Evolutionary conservation across 1,140 invertebrate genomes (phyloP).

Genomic region (Bicyclus anynana): DNA sequence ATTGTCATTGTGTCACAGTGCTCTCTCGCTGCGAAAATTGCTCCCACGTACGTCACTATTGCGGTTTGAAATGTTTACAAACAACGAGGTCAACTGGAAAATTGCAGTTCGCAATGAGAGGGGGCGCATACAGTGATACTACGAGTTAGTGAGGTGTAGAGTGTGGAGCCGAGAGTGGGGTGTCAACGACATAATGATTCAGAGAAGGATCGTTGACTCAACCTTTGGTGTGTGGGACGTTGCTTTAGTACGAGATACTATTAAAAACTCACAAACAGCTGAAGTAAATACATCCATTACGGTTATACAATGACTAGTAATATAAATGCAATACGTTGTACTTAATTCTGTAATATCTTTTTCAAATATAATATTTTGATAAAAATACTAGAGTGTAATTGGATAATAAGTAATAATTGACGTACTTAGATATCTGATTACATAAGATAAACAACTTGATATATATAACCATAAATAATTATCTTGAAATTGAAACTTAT

Average conservation of each 20-base stretch:
- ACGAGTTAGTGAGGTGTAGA: neutral
- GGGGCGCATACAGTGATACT: neutral
- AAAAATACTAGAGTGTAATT: no score
- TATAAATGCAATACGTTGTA: no score
- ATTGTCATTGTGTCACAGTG: slow-evolving; percentile 37
- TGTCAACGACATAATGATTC: slow-evolving; percentile 35
- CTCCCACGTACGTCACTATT: slow-evolving; percentile 42
- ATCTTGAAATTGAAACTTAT: no score
- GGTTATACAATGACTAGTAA: no score
- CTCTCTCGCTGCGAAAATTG: slow-evolving; percentile 27
- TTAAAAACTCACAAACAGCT: no score
- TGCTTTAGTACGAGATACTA: slow-evolving; percentile 8
- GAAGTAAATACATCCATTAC: no score
- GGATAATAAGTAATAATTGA: no score
- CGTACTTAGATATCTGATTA: no score
- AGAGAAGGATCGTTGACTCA: slow-evolving; percentile 27
- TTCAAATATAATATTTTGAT: no score
- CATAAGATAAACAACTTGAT: no score
- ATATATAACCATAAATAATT: no score
- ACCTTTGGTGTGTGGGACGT: slow-evolving; percentile 14
- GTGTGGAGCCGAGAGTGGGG: neutral
- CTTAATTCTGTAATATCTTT: no score
- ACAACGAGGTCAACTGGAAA: slow-evolving; percentile 40
- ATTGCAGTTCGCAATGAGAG: slow-evolving; percentile 32
- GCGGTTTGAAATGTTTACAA: slow-evolving; percentile 32